Evolutionary conservation across 2,888 invertebrate species (phyloP).

Genomic region (Rhagonycha fulva): DNA sequence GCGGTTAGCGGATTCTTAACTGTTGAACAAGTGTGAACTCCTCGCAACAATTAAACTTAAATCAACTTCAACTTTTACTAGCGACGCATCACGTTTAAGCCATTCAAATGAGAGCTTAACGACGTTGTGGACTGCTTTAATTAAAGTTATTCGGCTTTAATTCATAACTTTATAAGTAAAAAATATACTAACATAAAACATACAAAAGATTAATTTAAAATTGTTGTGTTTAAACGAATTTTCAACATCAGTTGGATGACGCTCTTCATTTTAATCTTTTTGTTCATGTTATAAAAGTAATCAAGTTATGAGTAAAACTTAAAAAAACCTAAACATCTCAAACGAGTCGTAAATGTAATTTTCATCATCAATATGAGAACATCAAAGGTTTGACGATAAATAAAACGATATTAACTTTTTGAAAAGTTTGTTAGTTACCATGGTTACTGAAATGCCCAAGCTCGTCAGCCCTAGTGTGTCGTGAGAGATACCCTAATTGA

Average conservation of each 20-base stretch:
- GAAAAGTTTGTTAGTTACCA: conserved; percentile 26
- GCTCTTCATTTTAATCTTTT: neutral
- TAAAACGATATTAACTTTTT: conserved; percentile 24
- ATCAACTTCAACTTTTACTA: too few relatives aligned
- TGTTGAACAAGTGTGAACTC: too few relatives aligned
- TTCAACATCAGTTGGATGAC: neutral
- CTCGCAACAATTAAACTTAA: too few relatives aligned
- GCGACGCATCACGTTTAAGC: too few relatives aligned
- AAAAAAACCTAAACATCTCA: neutral
- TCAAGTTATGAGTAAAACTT: neutral
- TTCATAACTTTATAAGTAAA: too few relatives aligned
- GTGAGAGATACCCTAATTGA: conserved; percentile 29
- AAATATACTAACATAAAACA: too few relatives aligned
- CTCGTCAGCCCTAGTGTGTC: conserved; percentile 16
- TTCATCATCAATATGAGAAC: neutral
- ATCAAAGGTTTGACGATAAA: conserved; percentile 20
- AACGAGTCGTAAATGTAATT: neutral
- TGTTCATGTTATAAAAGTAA: neutral
- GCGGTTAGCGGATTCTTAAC: too few relatives aligned
- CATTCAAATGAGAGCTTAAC: too few relatives aligned
- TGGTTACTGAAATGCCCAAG: conserved; percentile 27
- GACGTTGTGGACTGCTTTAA: too few relatives aligned
- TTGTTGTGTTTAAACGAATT: too few relatives aligned
- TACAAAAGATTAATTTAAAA: too few relatives aligned
- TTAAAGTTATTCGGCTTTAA: too few relatives aligned